A percentile compares a stretch with the other conserved stretches of the same genome.
phyloP scores from a whole-genome alignment of 2,888 invertebrate genomes.

The Leucophenga montana region DNA sequence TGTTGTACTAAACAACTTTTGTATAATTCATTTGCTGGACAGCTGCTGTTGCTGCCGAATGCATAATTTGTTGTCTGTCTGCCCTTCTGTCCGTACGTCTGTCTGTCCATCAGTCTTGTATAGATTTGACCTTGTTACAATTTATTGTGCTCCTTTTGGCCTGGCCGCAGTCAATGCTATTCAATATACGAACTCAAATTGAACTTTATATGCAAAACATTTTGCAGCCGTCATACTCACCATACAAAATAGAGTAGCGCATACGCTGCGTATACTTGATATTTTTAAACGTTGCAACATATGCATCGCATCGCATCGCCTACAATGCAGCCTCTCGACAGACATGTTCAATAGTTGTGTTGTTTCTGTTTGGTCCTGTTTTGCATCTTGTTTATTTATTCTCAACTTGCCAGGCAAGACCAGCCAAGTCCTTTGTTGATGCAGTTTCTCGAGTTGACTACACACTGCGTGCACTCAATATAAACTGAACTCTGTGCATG shows the following conservation, averaged over 20 bases:
- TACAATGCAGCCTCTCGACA: not conserved
- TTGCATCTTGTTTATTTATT: constrained; percentile 27
- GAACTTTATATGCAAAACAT: constrained; percentile 24
- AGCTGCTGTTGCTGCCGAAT: too few relatives aligned
- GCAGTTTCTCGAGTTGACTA: constrained; percentile 10
- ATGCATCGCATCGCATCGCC: not conserved
- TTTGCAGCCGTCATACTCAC: not conserved
- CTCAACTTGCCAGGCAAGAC: not conserved
- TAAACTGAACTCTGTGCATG: not conserved
- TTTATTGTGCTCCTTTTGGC: constrained; percentile 11
- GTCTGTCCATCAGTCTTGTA: not conserved
- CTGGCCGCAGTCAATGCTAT: not conserved
- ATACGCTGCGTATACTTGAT: constrained; percentile 3
- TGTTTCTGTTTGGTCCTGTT: constrained; percentile 14
- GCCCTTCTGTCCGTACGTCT: not conserved
- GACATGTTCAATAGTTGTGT: not conserved
- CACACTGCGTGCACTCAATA: not conserved
- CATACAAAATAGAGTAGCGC: not conserved
- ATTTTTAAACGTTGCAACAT: constrained; percentile 6
- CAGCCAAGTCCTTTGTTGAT: constrained; percentile 16
- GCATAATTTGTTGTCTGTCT: not conserved
- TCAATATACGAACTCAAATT: too few relatives aligned
- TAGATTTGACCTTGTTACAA: constrained; percentile 21
- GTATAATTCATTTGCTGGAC: not conserved
- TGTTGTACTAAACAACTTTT: not conserved